Conservation (phyloP, 2,797 vertebrate species). For the Emys orbicularis region DNA sequence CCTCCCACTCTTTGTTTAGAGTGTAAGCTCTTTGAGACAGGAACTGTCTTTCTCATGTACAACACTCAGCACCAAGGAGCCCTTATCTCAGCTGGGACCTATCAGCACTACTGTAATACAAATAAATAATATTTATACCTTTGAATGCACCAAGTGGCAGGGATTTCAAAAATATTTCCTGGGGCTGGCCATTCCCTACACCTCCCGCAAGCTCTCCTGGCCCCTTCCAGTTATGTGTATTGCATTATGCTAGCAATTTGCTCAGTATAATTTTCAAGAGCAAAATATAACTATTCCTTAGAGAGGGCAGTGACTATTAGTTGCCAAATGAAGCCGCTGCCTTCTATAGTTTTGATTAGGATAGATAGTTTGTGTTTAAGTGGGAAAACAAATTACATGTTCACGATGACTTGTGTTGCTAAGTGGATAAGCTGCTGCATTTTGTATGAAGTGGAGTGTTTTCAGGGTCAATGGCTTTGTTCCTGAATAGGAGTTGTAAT, state of each 20-base stretch:
- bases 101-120: background rate
- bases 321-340: background rate
- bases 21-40: background rate
- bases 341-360: background rate
- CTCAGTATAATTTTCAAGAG: background rate
- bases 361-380: background rate
- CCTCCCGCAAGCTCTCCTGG: background rate
- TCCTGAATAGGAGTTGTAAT: background rate
- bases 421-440: background rate
- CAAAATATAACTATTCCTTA: too few species aligned
- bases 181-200: background rate
- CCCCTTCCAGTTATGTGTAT: background rate
- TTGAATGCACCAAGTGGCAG: background rate
- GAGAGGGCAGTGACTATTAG: background rate
- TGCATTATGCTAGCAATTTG: background rate
- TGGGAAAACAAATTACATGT: background rate
- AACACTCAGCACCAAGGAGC: background rate
- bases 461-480: background rate
- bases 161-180: background rate
- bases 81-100: background rate
- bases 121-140: background rate
- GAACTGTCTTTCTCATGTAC: background rate
- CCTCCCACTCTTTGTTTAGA: background rate
- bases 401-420: background rate
- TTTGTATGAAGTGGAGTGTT: background rate